Evolutionary conservation across 2,797 vertebrate genomes (phyloP).

Genomic region (Rhinophrynus dorsalis): DNA sequence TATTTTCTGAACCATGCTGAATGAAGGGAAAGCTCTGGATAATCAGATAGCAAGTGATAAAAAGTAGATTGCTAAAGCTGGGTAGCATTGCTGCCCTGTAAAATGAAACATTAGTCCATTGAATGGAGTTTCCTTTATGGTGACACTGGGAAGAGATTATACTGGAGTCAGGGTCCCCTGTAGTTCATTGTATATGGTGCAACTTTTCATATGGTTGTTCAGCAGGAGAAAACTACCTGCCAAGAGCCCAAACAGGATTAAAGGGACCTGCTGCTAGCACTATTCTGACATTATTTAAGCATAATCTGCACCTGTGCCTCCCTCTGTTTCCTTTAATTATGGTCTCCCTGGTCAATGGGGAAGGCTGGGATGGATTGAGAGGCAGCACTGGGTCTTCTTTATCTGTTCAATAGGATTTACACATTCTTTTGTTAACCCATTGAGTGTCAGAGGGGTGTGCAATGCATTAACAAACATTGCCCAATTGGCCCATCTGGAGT

Average conservation of each 20-base stretch:
- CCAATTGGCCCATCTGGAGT: no score
- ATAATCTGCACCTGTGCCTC: constrained; percentile 7
- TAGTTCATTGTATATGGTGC: neutral
- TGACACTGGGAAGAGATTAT: constrained; percentile 21
- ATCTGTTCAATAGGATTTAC: constrained; percentile 20
- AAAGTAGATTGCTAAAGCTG: neutral
- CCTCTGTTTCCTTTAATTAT: constrained; percentile 37
- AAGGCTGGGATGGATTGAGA: neutral
- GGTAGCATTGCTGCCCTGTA: neutral
- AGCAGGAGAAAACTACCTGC: constrained; percentile 4
- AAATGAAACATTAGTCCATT: neutral
- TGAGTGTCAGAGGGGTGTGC: no score
- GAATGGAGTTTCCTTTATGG: neutral
- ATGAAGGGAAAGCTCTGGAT: neutral
- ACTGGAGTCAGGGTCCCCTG: constrained; percentile 10
- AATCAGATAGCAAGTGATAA: neutral
- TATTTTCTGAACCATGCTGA: neutral
- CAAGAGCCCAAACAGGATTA: constrained; percentile 39
- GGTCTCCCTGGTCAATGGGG: neutral
- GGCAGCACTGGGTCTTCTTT: neutral
- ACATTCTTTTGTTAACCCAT: no score
- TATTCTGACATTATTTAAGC: constrained; percentile 26
- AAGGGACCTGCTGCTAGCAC: constrained; percentile 33
- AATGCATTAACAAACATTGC: no score
- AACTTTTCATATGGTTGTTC: constrained; percentile 1